Conservation (phyloP, 2,113 vertebrate genomes). For the Oreotragus oreotragus region DNA sequence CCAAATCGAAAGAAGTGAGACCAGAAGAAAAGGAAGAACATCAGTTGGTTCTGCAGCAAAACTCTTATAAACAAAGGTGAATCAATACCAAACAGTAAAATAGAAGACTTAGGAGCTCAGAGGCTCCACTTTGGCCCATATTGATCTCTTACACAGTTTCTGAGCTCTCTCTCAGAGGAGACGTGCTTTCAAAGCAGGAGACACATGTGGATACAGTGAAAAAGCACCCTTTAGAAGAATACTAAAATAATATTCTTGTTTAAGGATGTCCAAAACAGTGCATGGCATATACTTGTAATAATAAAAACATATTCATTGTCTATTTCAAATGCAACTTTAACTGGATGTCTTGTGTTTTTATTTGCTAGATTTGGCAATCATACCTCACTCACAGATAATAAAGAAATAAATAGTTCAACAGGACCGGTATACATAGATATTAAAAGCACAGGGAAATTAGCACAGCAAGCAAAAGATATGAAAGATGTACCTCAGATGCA, state of each 20-base stretch:
- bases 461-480: neutral
- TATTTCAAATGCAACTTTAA: slow-evolving; percentile 25
- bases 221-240: neutral
- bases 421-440: neutral
- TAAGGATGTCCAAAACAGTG: neutral
- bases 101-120: neutral
- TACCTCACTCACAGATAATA: neutral
- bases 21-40: neutral
- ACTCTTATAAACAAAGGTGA: neutral
- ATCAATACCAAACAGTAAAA: neutral
- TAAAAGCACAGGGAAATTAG: neutral
- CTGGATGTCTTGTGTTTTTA: neutral
- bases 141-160: neutral
- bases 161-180: neutral
- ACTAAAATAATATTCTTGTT: neutral
- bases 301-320: neutral
- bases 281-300: neutral
- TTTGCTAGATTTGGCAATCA: neutral
- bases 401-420: neutral
- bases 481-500: neutral
- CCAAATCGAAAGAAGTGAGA: neutral
- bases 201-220: neutral
- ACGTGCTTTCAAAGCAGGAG: neutral
- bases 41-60: neutral
- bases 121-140: neutral